These are phyloP conservation scores for Altica lythri DNA, from an alignment of 2,888 invertebrate species.

Conservation along the genomic window DNA sequence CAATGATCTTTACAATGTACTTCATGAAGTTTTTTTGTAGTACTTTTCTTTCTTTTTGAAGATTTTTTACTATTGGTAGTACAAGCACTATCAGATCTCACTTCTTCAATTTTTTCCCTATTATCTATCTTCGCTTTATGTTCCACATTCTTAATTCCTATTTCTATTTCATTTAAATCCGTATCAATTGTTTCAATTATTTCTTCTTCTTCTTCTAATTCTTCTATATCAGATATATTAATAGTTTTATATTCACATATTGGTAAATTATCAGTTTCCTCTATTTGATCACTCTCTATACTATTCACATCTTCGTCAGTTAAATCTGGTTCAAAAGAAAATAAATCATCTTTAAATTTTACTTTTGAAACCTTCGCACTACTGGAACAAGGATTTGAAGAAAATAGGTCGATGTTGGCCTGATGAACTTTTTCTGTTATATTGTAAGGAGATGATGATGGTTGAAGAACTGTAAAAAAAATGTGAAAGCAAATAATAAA, in stretches of 20 bases:
- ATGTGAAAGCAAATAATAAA: not conserved
- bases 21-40: constrained; percentile 19
- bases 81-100: constrained; percentile 1
- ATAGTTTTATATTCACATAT: constrained; percentile 38
- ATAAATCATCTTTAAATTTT: constrained; percentile 59
- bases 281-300: constrained; percentile 52
- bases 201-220: constrained; percentile 44
- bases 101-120: constrained; percentile 22
- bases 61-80: constrained; percentile 10
- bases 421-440: constrained; percentile 61
- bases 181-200: constrained; percentile 38
- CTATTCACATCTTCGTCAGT: constrained; percentile 56
- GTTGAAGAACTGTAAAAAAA: constrained; percentile 54
- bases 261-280: constrained; percentile 37
- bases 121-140: constrained; percentile 11
- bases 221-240: constrained; percentile 44
- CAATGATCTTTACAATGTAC: constrained; percentile 54
- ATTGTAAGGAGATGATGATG: constrained; percentile 61
- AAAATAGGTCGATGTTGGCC: constrained; percentile 60
- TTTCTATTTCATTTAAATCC: constrained; percentile 22
- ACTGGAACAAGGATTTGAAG: constrained; percentile 37
- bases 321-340: constrained; percentile 59
- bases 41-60: constrained; percentile 20
- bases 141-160: constrained; percentile 19
- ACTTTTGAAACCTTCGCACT: constrained; percentile 53